Conservation (phyloP, 2,888 invertebrate species). For the Rotaria magnacalcarata region DNA sequence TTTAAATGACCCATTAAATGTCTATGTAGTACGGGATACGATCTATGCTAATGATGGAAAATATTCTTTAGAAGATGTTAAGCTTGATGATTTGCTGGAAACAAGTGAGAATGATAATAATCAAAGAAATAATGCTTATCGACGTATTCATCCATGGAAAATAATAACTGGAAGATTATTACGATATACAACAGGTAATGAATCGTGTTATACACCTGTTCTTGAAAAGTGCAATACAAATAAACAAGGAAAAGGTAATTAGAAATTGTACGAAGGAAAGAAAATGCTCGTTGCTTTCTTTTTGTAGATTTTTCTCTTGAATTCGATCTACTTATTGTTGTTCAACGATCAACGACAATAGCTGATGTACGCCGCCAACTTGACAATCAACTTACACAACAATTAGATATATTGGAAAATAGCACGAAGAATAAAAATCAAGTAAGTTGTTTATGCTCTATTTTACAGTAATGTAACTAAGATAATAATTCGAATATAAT, state of each 20-base stretch:
- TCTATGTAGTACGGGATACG: background rate
- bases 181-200: constrained; percentile 9
- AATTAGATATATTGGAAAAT: background rate
- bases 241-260: background rate
- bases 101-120: background rate
- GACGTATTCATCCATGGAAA: constrained; percentile 17
- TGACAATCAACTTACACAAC: background rate
- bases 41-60: background rate
- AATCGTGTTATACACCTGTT: constrained; percentile 29
- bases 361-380: background rate
- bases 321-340: background rate
- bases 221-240: constrained; percentile 15
- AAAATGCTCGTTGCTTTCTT: background rate
- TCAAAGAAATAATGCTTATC: background rate
- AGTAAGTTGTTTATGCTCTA: background rate
- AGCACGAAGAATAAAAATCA: background rate
- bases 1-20: background rate
- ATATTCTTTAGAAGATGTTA: constrained; percentile 3
- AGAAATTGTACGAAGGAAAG: background rate
- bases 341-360: background rate
- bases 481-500: background rate
- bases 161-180: background rate
- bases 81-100: background rate
- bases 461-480: background rate
- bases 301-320: background rate